Percentiles rank a stretch among this genome's conserved stretches.
phyloP scores from a whole-genome alignment of 2,888 invertebrate species.

The Arctia plantaginis region DNA sequence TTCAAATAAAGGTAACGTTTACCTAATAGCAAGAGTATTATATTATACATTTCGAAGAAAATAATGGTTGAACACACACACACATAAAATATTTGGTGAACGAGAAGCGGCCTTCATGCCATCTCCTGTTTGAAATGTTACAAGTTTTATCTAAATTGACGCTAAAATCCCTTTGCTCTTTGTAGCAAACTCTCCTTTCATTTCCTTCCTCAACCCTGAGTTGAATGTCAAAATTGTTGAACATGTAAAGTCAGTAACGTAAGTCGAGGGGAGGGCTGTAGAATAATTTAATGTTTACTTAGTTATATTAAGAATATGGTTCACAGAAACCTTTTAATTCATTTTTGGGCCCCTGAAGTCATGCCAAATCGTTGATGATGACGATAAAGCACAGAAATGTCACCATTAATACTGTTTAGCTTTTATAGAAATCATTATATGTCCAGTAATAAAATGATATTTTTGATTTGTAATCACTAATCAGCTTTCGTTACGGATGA shows the following conservation, averaged over 20 bases:
- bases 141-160: constrained; percentile 14
- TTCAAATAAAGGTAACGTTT: not conserved
- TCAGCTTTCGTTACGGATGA: too few relatives aligned
- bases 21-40: not conserved
- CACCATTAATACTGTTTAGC: too few relatives aligned
- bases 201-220: not conserved
- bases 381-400: not conserved
- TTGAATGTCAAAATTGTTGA: not conserved
- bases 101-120: constrained; percentile 3
- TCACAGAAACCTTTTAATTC: not conserved
- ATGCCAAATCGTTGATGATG: not conserved
- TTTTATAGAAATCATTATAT: too few relatives aligned
- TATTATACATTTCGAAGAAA: not conserved
- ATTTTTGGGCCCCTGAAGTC: not conserved
- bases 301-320: not conserved
- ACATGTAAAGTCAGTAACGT: not conserved
- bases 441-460: too few relatives aligned
- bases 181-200: not conserved
- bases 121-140: constrained; percentile 9
- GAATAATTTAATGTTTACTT: not conserved
- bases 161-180: not conserved
- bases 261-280: not conserved
- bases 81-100: not conserved
- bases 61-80: not conserved
- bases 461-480: too few relatives aligned